Evolutionary conservation across 2,888 invertebrate species (phyloP).

Genomic region (Phaonia tiefii): DNA sequence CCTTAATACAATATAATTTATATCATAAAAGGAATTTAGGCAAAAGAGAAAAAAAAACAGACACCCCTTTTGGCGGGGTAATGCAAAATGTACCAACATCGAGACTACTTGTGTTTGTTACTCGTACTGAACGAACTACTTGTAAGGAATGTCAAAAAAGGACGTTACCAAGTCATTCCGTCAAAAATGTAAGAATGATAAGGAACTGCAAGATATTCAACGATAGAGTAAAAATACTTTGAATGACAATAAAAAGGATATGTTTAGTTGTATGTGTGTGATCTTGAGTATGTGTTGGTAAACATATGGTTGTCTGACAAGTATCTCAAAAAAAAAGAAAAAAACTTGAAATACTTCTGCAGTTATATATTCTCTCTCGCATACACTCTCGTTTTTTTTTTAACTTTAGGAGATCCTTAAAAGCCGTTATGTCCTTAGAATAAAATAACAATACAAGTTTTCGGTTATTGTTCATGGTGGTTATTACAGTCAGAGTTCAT

Average conservation of each 20-base stretch:
- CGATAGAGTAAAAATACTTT: not conserved
- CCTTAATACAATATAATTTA: slow-evolving; percentile 50
- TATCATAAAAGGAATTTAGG: slow-evolving; percentile 42
- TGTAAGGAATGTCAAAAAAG: slow-evolving; percentile 63
- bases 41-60: slow-evolving; percentile 28
- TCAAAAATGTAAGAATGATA: slow-evolving; percentile 61
- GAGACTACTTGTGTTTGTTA: no score
- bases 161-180: slow-evolving; percentile 70
- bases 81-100: slow-evolving; percentile 44
- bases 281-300: not conserved
- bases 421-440: slow-evolving; percentile 52
- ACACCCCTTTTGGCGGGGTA: slow-evolving; percentile 59
- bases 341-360: slow-evolving; percentile 16
- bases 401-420: slow-evolving; percentile 33
- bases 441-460: slow-evolving; percentile 26
- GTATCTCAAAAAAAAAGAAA: not conserved
- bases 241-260: slow-evolving; percentile 37
- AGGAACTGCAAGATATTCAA: slow-evolving; percentile 14
- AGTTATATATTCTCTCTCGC: not conserved
- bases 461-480: no score
- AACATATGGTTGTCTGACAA: slow-evolving; percentile 36
- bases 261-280: not conserved
- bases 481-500: no score
- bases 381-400: no score
- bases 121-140: slow-evolving; percentile 29